Evolutionary conservation across 2,888 invertebrate genomes (phyloP), one percentile per base, ranked within the genome.

Genomic region (Drosophila silvestris): DNA sequence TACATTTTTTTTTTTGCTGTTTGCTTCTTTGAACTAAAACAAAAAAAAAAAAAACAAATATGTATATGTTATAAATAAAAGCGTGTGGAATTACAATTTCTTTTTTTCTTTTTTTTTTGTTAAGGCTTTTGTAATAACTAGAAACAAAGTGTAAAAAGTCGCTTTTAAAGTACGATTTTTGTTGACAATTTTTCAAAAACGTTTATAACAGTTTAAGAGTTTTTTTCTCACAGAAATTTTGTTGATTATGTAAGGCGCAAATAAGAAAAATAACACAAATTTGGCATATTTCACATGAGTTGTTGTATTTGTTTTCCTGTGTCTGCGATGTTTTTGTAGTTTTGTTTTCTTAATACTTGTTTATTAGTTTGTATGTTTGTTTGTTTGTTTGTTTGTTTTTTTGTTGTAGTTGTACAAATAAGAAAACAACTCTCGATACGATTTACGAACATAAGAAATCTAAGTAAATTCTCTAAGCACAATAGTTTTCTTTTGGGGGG

Each of bases 31-130:
- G 56, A 89, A 76, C 53, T 66, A 76, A 85, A 79, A 73, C 14
- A 57, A 33, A 70, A 63, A 61, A 52, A 70, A 66, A 44, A 3
- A 79, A 70, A 81, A 73, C 64, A 72, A 72, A 54, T 52, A 65
- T 84, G 67, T 74, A 74, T 77, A 82, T 68, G n/a, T 86, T 74
- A 83, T 79, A 90, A 90, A 85, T 90, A 85, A 85, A 85, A 85
- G 85, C 85, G 89, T 80, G 90, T 85, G 85, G 85, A 85, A 85
- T 85, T 85, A 90, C 90, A 85, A 75, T 85, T 85, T 88, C 85
- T 66, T 81, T 68, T 74, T 68, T 67, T 67, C 37, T 64, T 60
- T 78, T 52, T 63, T 80, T 32, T 67, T 72, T 57, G 68, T 66
- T 51, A 79, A 81, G 75, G 72, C 63, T 65, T 79, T 66, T 30